Evolutionary conservation across 2,113 vertebrate species (phyloP).

Genomic region (Rhinogobius similis): DNA sequence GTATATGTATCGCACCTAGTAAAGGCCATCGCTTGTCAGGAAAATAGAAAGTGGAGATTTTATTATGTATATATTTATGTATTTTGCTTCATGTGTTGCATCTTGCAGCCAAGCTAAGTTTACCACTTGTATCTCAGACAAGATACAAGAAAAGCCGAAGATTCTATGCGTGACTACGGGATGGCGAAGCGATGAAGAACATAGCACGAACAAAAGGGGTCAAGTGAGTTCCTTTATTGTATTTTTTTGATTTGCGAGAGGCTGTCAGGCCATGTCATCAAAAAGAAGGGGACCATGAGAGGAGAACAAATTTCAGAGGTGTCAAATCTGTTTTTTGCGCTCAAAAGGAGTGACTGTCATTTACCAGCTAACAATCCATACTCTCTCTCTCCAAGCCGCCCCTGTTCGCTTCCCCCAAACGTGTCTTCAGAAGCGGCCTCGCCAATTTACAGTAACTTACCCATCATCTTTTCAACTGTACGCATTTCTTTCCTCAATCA

Average conservation of each 20-base stretch:
- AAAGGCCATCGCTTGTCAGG: too few relatives aligned
- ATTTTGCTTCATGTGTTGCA: too few relatives aligned
- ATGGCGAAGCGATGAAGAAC: conserved; percentile 31
- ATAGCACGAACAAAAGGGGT: conserved; percentile 26
- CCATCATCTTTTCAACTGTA: conserved; percentile 57
- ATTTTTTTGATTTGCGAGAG: conserved; percentile 44
- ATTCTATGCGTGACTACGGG: conserved; percentile 21
- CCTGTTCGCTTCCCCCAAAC: conserved; percentile 27
- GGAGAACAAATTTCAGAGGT: conserved; percentile 54
- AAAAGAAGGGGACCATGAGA: conserved; percentile 52
- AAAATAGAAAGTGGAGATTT: too few relatives aligned
- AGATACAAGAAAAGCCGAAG: conserved; percentile 12
- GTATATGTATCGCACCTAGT: too few relatives aligned
- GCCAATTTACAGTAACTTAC: conserved; percentile 67
- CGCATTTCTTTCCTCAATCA: conserved; percentile 65
- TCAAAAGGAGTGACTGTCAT: conserved; percentile 66
- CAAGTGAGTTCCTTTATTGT: conserved; percentile 41
- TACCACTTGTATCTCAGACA: conserved; percentile 46
- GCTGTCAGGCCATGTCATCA: conserved; percentile 61
- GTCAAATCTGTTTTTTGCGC: conserved; percentile 68
- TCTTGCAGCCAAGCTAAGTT: conserved; percentile 55
- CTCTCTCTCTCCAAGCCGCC: conserved; percentile 42
- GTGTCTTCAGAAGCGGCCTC: conserved; percentile 57
- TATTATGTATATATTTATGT: too few relatives aligned
- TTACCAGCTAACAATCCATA: conserved; percentile 70